Conservation (phyloP, 2,888 invertebrate species). For the Gymnoscelis rufifasciata region DNA sequence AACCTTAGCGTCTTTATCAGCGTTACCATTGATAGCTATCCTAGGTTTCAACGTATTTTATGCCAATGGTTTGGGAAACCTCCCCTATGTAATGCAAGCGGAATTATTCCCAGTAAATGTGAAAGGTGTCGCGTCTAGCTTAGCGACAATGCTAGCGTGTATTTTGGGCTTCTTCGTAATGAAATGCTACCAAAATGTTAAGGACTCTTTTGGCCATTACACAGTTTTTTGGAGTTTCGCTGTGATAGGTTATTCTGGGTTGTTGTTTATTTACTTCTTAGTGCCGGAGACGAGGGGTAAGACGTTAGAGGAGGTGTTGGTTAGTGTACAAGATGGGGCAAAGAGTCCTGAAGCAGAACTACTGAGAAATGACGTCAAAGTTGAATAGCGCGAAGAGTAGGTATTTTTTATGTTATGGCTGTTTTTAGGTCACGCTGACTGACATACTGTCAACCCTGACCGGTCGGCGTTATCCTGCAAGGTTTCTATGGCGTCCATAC, state of each 20-base stretch:
- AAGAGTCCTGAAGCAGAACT: constrained; percentile 42
- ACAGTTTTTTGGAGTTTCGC: constrained; percentile 80
- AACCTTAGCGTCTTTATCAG: constrained; percentile 56
- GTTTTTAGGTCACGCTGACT: too few species aligned
- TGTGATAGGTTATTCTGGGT: constrained; percentile 71
- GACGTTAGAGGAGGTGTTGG: constrained; percentile 80
- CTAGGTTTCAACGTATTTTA: constrained; percentile 79
- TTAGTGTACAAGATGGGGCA: constrained; percentile 59
- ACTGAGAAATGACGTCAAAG: constrained; percentile 27
- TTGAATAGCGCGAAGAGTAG: constrained; percentile 12
- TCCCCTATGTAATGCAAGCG: constrained; percentile 81
- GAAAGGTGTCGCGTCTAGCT: constrained; percentile 79
- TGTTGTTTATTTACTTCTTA: constrained; percentile 75
- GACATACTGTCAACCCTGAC: too few species aligned
- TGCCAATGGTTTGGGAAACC: constrained; percentile 79
- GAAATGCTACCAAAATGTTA: constrained; percentile 79
- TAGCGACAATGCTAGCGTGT: constrained; percentile 78
- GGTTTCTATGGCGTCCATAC: too few species aligned
- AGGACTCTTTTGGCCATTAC: constrained; percentile 76
- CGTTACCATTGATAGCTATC: constrained; percentile 76
- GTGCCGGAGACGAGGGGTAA: constrained; percentile 83
- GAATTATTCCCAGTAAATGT: constrained; percentile 82
- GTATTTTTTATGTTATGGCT: not conserved
- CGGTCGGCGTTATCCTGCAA: too few species aligned
- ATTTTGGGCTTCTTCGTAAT: constrained; percentile 78